Conservation (phyloP, 2,113 vertebrate genomes). For the Syrmaticus mikado region DNA sequence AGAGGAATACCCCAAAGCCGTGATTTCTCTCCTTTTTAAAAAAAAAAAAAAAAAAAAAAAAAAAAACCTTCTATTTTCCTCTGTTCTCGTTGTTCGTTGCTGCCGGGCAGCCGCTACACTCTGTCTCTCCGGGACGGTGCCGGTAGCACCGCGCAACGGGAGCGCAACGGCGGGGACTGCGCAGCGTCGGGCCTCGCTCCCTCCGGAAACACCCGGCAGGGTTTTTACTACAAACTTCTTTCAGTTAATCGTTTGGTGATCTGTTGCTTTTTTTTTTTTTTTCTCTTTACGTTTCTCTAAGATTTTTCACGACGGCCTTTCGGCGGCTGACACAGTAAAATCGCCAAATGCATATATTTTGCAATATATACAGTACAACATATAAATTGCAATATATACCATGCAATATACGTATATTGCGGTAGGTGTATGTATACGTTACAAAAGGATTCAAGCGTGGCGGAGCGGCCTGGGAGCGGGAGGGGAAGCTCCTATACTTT, state of each 20-base stretch:
- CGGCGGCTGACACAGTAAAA: background rate
- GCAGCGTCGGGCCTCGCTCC: background rate
- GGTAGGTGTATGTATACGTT: background rate
- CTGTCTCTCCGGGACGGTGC: background rate
- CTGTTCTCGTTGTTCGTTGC: background rate
- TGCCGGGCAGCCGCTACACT: background rate
- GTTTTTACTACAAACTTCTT: background rate
- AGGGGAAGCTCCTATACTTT: background rate
- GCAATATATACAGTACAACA: background rate
- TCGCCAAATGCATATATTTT: background rate
- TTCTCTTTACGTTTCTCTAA: rapidly evolving
- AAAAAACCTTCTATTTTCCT: background rate
- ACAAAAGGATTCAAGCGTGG: background rate
- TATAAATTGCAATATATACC: background rate
- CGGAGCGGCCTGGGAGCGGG: rapidly evolving
- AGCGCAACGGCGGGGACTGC: rapidly evolving
- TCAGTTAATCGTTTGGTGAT: background rate
- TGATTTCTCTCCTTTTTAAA: background rate
- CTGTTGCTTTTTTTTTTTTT: background rate
- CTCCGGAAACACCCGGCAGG: background rate
- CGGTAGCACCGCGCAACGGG: background rate
- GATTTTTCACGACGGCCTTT: background rate
- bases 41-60: no score
- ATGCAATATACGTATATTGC: background rate
- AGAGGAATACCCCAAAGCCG: background rate